Conservation (phyloP, 1,140 invertebrate genomes). For the Heliconius hewitsoni region DNA sequence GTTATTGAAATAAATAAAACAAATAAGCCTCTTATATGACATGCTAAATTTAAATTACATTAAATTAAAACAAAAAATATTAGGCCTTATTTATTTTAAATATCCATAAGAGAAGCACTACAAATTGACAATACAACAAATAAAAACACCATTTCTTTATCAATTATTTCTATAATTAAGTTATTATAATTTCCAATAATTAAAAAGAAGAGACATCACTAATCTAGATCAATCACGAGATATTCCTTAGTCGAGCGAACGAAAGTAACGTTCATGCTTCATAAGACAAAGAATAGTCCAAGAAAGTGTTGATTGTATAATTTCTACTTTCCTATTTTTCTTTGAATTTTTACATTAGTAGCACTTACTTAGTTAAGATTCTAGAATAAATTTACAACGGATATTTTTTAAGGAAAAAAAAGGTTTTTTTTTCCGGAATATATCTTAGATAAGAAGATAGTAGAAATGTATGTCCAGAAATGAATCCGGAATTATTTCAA, state of each 20-base stretch:
- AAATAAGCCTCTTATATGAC: background rate
- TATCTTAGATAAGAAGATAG: too few species aligned
- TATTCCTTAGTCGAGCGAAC: constrained; percentile 5
- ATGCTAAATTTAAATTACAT: background rate
- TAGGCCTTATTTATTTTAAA: too few species aligned
- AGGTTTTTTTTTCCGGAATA: too few species aligned
- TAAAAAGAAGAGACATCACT: background rate
- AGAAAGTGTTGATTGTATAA: constrained; percentile 10
- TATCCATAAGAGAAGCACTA: too few species aligned
- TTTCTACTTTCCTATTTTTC: constrained; percentile 6
- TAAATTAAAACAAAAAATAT: background rate
- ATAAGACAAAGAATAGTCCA: constrained; percentile 5
- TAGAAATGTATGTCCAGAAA: too few species aligned
- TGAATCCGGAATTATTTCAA: too few species aligned
- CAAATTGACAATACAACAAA: background rate
- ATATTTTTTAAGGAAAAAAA: too few species aligned
- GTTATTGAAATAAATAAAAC: background rate
- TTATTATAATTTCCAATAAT: background rate
- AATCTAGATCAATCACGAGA: constrained; percentile 7
- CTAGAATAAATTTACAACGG: background rate
- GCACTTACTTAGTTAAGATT: background rate
- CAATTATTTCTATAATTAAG: background rate
- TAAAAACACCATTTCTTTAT: background rate
- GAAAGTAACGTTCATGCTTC: constrained; percentile 13
- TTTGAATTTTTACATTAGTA: background rate